These are phyloP conservation scores for Myotis planiceps DNA, from an alignment of 2,797 vertebrate species.

Conservation along the genomic window DNA sequence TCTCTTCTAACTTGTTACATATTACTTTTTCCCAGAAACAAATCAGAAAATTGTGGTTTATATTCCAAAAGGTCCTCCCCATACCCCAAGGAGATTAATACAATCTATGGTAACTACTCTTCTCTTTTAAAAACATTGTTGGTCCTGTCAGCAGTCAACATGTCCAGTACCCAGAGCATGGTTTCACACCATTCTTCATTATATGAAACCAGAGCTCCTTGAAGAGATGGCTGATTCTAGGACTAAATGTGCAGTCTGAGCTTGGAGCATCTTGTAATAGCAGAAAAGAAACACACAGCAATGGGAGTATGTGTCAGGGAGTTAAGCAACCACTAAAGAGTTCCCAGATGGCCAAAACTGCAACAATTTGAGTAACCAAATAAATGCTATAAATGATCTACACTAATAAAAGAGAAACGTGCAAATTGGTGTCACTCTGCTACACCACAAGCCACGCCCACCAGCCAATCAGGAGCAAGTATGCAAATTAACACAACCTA, in stretches of 20 bases:
- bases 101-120: neutral
- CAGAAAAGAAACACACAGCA: neutral
- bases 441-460: too few relatives aligned
- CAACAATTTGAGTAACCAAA: neutral
- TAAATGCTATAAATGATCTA: neutral
- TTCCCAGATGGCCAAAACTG: neutral
- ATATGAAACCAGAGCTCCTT: neutral
- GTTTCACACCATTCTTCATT: neutral
- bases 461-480: too few relatives aligned
- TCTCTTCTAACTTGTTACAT: neutral
- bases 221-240: neutral
- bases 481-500: too few relatives aligned
- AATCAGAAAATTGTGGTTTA: neutral
- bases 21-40: slow-evolving; percentile 4
- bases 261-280: neutral
- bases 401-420: too few relatives aligned
- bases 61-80: neutral
- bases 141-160: neutral
- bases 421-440: too few relatives aligned
- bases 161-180: neutral
- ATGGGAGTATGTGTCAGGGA: neutral
- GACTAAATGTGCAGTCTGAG: neutral
- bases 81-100: neutral
- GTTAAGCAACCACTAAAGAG: neutral
- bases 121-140: neutral